phyloP scores from a whole-genome alignment of 92 coral and sea anemone species.

The Palythoa heliodiscus region DNA sequence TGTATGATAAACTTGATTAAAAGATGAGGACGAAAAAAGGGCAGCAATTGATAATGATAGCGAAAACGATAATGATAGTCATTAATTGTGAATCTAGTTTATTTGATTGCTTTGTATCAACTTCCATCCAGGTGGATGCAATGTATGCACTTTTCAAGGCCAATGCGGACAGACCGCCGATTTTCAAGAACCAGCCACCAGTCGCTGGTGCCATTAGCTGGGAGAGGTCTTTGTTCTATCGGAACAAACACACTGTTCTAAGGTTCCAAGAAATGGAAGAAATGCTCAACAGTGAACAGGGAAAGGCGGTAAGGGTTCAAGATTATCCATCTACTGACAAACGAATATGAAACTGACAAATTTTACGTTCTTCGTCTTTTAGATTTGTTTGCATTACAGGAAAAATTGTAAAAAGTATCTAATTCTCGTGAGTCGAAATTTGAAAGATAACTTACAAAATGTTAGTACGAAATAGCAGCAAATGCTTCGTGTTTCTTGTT shows the following conservation, averaged over 20 bases:
- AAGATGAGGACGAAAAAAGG: no score
- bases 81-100: background rate
- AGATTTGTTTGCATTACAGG: background rate
- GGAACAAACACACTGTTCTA: conserved; percentile 92
- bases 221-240: conserved; percentile 95
- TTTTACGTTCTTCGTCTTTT: background rate
- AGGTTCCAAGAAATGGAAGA: conserved; percentile 99
- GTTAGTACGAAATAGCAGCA: no score
- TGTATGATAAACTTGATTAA: no score
- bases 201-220: conserved; percentile 98
- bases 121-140: conserved; percentile 83
- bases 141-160: conserved; percentile 92
- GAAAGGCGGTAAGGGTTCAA: conserved; percentile 73
- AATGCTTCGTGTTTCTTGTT: background rate
- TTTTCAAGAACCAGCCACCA: conserved; percentile 98
- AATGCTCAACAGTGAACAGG: conserved; percentile 97
- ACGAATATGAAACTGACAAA: no score
- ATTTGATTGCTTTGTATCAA: background rate
- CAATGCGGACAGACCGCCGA: conserved; percentile 86
- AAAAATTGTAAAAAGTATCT: background rate
- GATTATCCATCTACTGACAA: no score
- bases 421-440: background rate
- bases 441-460: no score
- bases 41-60: no score
- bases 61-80: background rate